phyloP scores from a whole-genome alignment of 2,888 invertebrate species.

The Gastracanthus pulcherrimus region DNA sequence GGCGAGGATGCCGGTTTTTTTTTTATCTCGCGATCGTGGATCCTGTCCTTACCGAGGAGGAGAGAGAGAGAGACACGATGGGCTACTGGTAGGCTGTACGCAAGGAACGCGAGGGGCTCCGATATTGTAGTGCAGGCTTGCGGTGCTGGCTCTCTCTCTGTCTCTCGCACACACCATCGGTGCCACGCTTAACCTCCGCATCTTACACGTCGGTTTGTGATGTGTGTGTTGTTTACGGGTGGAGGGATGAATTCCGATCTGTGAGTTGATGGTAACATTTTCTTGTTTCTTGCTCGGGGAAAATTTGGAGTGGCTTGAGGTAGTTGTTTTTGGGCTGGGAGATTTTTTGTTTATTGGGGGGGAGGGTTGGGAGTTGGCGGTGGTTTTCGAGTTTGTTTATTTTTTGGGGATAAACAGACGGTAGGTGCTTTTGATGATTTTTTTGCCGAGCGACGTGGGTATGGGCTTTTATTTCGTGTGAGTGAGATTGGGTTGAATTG shows the following conservation, averaged over 20 bases:
- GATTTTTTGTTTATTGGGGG: neutral
- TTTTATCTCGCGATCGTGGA: neutral
- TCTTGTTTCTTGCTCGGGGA: neutral
- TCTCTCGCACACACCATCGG: too few species aligned
- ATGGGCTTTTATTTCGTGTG: neutral
- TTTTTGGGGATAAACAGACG: neutral
- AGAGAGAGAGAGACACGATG: neutral
- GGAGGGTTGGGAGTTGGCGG: neutral
- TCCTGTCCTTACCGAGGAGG: constrained; percentile 26
- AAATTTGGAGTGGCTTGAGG: too few species aligned
- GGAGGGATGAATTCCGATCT: constrained; percentile 20
- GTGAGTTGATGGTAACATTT: neutral
- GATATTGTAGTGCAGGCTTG: too few species aligned
- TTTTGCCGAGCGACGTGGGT: neutral
- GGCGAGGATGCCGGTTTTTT: constrained; percentile 48
- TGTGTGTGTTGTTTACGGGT: constrained; percentile 38
- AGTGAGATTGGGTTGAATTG: too few species aligned
- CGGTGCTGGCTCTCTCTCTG: too few species aligned
- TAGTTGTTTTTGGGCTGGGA: neutral
- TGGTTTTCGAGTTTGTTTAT: constrained; percentile 1
- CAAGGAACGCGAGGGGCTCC: too few species aligned
- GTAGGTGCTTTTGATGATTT: neutral
- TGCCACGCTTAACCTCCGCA: constrained; percentile 51
- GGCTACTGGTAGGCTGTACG: too few species aligned
- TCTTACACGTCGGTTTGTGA: constrained; percentile 41